Evolutionary conservation across 2,797 vertebrate species (phyloP).

Genomic region (Ctenosaura bakeri): DNA sequence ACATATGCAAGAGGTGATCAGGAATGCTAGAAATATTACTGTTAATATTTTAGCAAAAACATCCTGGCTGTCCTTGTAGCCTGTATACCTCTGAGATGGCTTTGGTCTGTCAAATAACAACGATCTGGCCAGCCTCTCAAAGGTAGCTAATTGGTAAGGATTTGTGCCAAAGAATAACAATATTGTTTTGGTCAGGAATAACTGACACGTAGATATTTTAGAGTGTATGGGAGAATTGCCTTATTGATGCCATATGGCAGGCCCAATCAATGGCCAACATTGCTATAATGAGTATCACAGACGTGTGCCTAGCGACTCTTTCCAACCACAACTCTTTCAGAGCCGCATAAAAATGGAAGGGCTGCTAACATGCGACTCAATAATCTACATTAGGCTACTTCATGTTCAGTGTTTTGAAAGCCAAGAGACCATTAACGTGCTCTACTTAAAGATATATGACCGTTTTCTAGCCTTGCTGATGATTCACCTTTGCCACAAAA

Average conservation of each 20-base stretch:
- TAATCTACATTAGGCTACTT: conserved; percentile 11
- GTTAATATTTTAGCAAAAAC: conserved; percentile 13
- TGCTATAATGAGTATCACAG: conserved; percentile 38
- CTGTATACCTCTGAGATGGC: conserved; percentile 27
- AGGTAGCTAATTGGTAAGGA: conserved; percentile 43
- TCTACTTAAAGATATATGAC: conserved; percentile 30
- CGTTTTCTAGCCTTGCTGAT: conserved; percentile 28
- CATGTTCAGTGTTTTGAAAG: conserved; percentile 1
- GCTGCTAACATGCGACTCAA: conserved; percentile 30
- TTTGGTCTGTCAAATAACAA: conserved; percentile 21
- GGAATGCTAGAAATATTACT: conserved; percentile 26
- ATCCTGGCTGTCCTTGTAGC: conserved; percentile 18
- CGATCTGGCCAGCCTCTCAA: conserved; percentile 13
- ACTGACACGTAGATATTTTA: conserved; percentile 43
- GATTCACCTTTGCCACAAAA: conserved; percentile 19
- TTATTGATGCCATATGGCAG: conserved; percentile 52
- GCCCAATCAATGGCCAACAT: conserved; percentile 15
- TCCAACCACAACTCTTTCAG: conserved; percentile 27
- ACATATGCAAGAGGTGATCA: background rate
- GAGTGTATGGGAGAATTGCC: conserved; percentile 22
- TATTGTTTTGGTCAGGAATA: conserved; percentile 42
- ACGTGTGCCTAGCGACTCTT: conserved; percentile 1
- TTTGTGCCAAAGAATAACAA: conserved; percentile 41
- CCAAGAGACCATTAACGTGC: conserved; percentile 22
- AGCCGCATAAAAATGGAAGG: conserved; percentile 28